phyloP scores from a whole-genome alignment of 2,888 invertebrate genomes.

The Ectobius pallidus region DNA sequence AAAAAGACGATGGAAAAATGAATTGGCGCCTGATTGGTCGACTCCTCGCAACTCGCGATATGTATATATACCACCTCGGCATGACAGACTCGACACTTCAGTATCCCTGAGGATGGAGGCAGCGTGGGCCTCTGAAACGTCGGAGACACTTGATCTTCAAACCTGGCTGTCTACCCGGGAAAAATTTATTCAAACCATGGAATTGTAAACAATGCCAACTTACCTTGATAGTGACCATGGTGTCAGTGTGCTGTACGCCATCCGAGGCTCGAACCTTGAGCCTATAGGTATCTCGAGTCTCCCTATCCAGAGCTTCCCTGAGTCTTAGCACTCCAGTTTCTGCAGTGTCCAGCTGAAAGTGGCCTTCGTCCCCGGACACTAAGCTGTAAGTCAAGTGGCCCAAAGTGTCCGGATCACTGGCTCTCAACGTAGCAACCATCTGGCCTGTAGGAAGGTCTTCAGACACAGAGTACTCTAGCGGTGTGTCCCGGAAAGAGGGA shows the following conservation, averaged over 20 bases:
- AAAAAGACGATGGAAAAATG: too few species aligned
- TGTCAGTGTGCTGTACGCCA: slow-evolving; percentile 84
- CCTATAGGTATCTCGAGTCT: slow-evolving; percentile 78
- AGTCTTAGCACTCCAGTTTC: slow-evolving; percentile 74
- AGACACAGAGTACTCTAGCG: slow-evolving; percentile 75
- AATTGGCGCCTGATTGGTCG: too few species aligned
- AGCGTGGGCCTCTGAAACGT: too few species aligned
- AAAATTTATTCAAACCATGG: too few species aligned
- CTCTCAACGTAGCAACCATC: slow-evolving; percentile 75
- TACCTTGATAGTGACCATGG: slow-evolving; percentile 79
- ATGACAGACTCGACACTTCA: too few species aligned
- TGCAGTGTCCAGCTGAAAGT: slow-evolving; percentile 70
- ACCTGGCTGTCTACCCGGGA: too few species aligned
- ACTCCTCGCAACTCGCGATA: too few species aligned
- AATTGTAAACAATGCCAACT: too few species aligned
- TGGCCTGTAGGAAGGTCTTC: slow-evolving; percentile 87
- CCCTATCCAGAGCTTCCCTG: slow-evolving; percentile 82
- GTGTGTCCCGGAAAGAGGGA: slow-evolving; percentile 81
- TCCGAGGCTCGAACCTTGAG: slow-evolving; percentile 85
- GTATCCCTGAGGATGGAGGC: too few species aligned
- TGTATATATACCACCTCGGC: too few species aligned
- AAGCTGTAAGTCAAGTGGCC: slow-evolving; percentile 78
- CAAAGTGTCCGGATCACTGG: slow-evolving; percentile 85
- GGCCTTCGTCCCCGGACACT: slow-evolving; percentile 57
- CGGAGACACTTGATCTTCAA: too few species aligned